A percentile compares a stretch with the other conserved stretches of the same genome.
phyloP scores from a whole-genome alignment of 2,113 vertebrate species.

The Sclerurus mexicanus region DNA sequence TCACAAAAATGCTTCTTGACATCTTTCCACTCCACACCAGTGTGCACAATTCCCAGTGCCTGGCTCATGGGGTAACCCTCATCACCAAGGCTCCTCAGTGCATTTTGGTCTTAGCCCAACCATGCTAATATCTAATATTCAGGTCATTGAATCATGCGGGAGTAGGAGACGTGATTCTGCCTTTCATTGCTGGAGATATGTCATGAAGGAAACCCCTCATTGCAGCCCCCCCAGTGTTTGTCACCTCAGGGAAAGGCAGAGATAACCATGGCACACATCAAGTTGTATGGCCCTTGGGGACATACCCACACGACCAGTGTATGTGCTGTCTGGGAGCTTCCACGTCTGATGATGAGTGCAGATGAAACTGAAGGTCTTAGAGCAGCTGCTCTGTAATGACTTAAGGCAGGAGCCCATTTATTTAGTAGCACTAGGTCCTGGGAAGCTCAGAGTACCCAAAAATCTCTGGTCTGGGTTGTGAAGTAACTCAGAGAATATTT shows the following conservation, averaged over 20 bases:
- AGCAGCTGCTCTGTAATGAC: not conserved
- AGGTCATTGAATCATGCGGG: not conserved
- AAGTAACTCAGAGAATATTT: not conserved
- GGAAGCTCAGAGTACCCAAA: not conserved
- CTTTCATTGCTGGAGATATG: not conserved
- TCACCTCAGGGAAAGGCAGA: not conserved
- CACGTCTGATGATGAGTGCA: fast-evolving
- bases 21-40: not conserved
- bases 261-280: fast-evolving
- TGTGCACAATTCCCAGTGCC: not conserved
- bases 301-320: fast-evolving
- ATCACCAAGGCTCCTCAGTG: not conserved
- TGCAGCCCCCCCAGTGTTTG: not conserved
- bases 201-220: not conserved
- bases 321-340: not conserved
- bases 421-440: fast-evolving
- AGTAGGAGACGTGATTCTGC: not conserved
- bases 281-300: fast-evolving
- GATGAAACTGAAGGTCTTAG: not conserved
- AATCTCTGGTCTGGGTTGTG: not conserved
- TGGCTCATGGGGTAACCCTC: not conserved
- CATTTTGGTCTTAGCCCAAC: not conserved
- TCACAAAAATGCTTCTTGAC: not conserved
- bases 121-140: fast-evolving
- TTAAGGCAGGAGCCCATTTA: not conserved